These are phyloP conservation scores for Phocoena phocoena DNA, from an alignment of 2,113 vertebrate species.

Conservation along the genomic window DNA sequence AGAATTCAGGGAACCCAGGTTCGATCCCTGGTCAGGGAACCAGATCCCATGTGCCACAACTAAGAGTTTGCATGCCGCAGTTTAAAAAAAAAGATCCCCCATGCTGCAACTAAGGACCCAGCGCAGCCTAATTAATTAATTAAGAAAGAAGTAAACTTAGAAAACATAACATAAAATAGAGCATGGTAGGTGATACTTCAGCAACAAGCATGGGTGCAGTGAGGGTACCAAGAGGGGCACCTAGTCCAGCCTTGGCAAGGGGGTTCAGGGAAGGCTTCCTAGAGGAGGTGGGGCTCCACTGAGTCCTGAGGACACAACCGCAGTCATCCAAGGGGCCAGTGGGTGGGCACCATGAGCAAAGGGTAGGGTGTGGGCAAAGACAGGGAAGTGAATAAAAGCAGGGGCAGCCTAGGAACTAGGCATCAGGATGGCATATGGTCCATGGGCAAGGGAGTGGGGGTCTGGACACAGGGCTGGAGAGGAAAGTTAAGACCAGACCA, in stretches of 20 bases:
- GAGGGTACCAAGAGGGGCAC: neutral
- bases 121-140: too few species aligned
- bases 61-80: too few species aligned
- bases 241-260: neutral
- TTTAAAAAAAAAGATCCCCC: too few species aligned
- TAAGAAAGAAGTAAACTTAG: too few species aligned
- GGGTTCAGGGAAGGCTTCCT: neutral
- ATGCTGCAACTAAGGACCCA: too few species aligned
- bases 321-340: neutral
- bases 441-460: neutral
- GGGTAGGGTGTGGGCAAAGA: neutral
- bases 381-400: neutral
- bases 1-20: too few species aligned
- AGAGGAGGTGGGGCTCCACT: neutral
- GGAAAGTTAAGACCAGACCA: neutral
- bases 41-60: too few species aligned
- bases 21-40: too few species aligned
- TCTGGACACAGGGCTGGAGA: neutral
- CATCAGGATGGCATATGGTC: neutral
- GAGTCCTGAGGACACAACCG: neutral
- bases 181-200: fast-evolving
- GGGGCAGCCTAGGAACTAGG: neutral
- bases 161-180: neutral
- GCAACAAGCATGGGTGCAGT: neutral
- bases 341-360: neutral